Conservation (phyloP, 2,797 vertebrate genomes). For the Atherinosoma microstoma region DNA sequence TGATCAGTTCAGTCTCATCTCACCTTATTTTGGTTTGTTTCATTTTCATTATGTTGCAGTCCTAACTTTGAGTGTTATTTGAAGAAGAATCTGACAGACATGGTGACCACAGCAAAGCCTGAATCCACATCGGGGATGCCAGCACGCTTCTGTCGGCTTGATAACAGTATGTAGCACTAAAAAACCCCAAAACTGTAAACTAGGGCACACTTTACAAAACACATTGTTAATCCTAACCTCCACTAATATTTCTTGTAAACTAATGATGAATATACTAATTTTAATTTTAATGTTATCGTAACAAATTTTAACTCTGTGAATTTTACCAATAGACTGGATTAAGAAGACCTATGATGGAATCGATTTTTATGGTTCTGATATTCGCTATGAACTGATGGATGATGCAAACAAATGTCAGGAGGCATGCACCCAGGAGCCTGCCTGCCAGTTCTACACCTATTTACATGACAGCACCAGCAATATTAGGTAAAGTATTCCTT, state of each 20-base stretch:
- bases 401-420: constrained; percentile 50
- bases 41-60: neutral
- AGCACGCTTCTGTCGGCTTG: constrained; percentile 46
- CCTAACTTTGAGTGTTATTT: constrained; percentile 39
- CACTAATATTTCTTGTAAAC: too few species aligned
- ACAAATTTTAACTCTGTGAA: too few species aligned
- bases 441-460: constrained; percentile 77
- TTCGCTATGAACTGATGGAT: constrained; percentile 26
- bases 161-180: constrained; percentile 41
- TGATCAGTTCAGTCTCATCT: neutral
- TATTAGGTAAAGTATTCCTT: constrained; percentile 16
- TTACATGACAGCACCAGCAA: accelerated
- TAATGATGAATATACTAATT: too few species aligned
- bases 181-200: too few species aligned
- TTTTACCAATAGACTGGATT: constrained; percentile 60
- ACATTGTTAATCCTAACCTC: too few species aligned
- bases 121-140: constrained; percentile 63
- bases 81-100: constrained; percentile 48
- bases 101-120: neutral
- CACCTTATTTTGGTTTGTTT: neutral
- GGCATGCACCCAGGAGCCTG: constrained; percentile 54
- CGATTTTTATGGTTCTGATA: constrained; percentile 56
- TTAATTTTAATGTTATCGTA: too few species aligned
- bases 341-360: constrained; percentile 17
- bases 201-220: too few species aligned